These are phyloP conservation scores for Crotophaga sulcirostris DNA, from an alignment of 2,113 vertebrate species.

Conservation along the genomic window DNA sequence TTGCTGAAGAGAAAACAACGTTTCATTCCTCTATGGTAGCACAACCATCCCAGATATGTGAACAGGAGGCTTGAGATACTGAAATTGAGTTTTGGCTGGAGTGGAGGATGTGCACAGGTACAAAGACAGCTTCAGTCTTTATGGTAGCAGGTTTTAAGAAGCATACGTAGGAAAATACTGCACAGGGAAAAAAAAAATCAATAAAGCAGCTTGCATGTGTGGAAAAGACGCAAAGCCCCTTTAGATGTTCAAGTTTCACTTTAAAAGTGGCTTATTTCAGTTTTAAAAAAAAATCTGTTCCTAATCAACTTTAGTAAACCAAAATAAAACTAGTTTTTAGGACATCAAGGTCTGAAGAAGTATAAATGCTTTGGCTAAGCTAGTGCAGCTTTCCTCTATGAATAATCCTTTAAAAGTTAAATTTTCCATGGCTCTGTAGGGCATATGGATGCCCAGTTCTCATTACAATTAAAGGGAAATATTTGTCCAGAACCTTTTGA, in stretches of 20 bases:
- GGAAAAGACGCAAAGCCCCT: background rate
- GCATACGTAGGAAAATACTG: background rate
- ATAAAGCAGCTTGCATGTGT: conserved; percentile 18
- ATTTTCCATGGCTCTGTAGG: conserved; percentile 60
- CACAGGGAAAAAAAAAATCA: background rate
- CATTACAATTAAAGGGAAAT: conserved; percentile 59
- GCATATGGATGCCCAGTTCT: conserved; percentile 66
- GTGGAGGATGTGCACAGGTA: background rate
- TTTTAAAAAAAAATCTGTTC: conserved; percentile 50
- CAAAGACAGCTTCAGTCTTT: background rate
- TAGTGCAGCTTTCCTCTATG: conserved; percentile 55
- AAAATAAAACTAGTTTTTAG: conserved; percentile 63
- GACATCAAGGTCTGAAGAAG: conserved; percentile 56
- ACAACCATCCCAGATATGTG: background rate
- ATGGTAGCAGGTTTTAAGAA: background rate
- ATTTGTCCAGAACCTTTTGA: conserved; percentile 53
- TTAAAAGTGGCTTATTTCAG: conserved; percentile 52
- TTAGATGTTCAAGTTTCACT: conserved; percentile 51
- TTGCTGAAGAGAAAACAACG: background rate
- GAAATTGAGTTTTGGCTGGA: background rate
- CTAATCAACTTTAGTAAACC: conserved; percentile 60
- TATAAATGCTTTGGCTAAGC: conserved; percentile 56
- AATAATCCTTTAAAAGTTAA: conserved; percentile 54
- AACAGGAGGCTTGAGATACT: background rate
- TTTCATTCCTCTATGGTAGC: background rate